Evolutionary conservation across 2,113 vertebrate genomes (phyloP).

Genomic region (Phrynosoma platyrhinos): DNA sequence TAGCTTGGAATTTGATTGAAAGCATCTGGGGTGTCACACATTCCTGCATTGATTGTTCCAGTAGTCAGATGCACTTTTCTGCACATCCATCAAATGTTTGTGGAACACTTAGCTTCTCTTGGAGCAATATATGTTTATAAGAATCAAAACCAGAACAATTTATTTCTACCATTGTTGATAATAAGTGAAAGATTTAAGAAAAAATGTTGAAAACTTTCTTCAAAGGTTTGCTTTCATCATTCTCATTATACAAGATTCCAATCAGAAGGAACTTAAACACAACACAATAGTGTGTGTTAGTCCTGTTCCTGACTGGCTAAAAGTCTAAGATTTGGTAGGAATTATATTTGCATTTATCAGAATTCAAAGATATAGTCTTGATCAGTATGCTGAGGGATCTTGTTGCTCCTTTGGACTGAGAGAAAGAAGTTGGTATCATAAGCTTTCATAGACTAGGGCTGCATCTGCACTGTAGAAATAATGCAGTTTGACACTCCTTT

Average conservation of each 20-base stretch:
- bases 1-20: constrained; percentile 17
- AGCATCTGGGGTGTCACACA: constrained; percentile 13
- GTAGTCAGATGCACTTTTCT: constrained; percentile 4
- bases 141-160: constrained; percentile 3
- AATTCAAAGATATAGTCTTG: too few species aligned
- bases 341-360: too few species aligned
- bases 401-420: too few species aligned
- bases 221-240: background rate
- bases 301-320: too few species aligned
- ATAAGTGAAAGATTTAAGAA: constrained; percentile 1
- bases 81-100: background rate
- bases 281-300: background rate
- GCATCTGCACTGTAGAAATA: too few species aligned
- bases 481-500: too few species aligned
- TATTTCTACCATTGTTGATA: constrained; percentile 7
- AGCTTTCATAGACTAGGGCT: too few species aligned
- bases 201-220: constrained; percentile 5
- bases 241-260: background rate
- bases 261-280: background rate
- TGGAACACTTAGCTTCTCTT: background rate
- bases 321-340: too few species aligned
- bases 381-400: too few species aligned
- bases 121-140: background rate
- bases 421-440: too few species aligned
- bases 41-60: constrained; percentile 22